Conservation (phyloP, 2,888 invertebrate species). For the Athetis lepigone region DNA sequence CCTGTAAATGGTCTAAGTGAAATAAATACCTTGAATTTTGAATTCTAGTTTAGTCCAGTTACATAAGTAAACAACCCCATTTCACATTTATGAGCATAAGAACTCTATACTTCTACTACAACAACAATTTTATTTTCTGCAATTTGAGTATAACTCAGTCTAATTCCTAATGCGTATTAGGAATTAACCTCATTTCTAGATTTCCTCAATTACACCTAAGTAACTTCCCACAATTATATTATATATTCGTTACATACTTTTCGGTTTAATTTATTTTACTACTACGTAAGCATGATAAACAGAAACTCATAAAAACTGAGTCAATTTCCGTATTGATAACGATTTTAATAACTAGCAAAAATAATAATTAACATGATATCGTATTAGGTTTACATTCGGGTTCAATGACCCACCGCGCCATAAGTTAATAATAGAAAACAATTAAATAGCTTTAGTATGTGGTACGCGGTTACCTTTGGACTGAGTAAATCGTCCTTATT, state of each 20-base stretch:
- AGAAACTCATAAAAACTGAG: slow-evolving; percentile 12
- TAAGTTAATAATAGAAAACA: slow-evolving; percentile 5
- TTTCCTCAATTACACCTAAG: slow-evolving; percentile 5
- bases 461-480: not conserved
- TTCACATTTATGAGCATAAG: no score
- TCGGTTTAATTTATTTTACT: slow-evolving; percentile 3
- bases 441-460: slow-evolving; percentile 16
- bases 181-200: slow-evolving; percentile 2
- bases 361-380: slow-evolving; percentile 16
- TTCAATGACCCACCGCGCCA: slow-evolving; percentile 33
- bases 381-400: slow-evolving; percentile 24
- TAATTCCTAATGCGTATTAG: no score
- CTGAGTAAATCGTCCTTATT: not conserved
- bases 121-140: no score
- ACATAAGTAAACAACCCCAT: no score
- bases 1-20: no score
- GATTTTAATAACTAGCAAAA: slow-evolving; percentile 16
- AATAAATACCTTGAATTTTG: no score
- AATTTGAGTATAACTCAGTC: no score
- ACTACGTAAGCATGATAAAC: slow-evolving; percentile 8
- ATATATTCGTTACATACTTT: no score
- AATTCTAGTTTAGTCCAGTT: no score
- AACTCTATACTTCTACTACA: no score
- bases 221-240: slow-evolving; percentile 14
- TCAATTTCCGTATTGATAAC: slow-evolving; percentile 38